phyloP scores from a whole-genome alignment of 2,888 invertebrate genomes.

The Euzetes globulus region DNA sequence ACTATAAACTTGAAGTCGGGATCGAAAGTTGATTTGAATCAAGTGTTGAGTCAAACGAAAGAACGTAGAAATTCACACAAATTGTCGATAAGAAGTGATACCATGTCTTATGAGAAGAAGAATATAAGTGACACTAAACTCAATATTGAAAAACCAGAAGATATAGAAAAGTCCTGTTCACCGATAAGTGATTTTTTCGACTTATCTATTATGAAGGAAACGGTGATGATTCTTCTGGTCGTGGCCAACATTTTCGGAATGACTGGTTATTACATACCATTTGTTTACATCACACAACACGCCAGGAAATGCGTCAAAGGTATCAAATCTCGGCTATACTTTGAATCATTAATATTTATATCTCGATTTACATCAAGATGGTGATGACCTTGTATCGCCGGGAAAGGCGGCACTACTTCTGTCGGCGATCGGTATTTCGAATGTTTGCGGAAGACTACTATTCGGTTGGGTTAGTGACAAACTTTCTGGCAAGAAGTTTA shows the following conservation, averaged over 20 bases:
- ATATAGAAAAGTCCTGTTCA: not conserved
- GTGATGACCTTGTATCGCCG: slow-evolving; percentile 37
- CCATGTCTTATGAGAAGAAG: not conserved
- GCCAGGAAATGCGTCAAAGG: slow-evolving; percentile 52
- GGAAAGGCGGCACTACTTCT: slow-evolving; percentile 61
- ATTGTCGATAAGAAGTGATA: slow-evolving; percentile 3
- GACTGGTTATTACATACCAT: slow-evolving; percentile 94
- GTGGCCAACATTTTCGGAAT: slow-evolving; percentile 92
- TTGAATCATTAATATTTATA: not conserved
- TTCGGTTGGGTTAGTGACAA: slow-evolving; percentile 72
- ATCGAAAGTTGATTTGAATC: not conserved
- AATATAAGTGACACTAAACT: not conserved
- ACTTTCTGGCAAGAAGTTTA: slow-evolving; percentile 13
- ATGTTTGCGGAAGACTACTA: slow-evolving; percentile 79
- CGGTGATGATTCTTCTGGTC: slow-evolving; percentile 82
- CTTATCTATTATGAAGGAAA: slow-evolving; percentile 73
- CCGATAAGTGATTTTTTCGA: slow-evolving; percentile 90
- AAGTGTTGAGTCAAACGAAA: not conserved
- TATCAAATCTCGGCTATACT: not conserved
- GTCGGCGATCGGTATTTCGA: slow-evolving; percentile 79
- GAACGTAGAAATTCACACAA: not conserved
- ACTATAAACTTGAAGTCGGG: slow-evolving; percentile 63
- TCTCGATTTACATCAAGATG: slow-evolving; percentile 1
- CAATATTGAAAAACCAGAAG: not conserved
- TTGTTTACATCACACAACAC: slow-evolving; percentile 82